Evolutionary conservation across 2,888 invertebrate species (phyloP), one percentile per base, ranked within the genome.

Genomic region (Leptinotarsa juncta): DNA sequence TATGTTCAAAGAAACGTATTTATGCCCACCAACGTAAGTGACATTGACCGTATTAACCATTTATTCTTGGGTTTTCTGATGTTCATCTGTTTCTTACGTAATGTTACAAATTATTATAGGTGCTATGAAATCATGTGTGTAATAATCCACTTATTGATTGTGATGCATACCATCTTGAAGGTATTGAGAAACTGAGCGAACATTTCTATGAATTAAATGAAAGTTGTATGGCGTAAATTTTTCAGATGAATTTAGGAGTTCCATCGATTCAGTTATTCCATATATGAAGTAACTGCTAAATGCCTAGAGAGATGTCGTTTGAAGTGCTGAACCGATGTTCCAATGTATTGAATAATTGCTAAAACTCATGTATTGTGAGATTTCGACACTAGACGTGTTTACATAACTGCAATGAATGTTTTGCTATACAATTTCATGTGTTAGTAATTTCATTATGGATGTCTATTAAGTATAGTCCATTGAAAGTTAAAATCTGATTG

Each of bases 11-110:
- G 16, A 4, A 62, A 62, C 62, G 62, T 67, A 26, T 49, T 67
- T 50, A 67, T 67, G 48, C 49, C 51, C 67, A 49, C 67, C 48
- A 18, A 32, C 23, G 23, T 32, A 50, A 26, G 18, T 67, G 53
- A 67, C 67, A 67, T 67, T 67, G 67, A 67, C 67, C 67, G 67
- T 49, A 67, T 67, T 67, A 20, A 16, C 67, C 32, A 67, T 67
- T 51, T 26, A 50, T 18, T 67, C 26, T 67, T 18, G 53, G 67
- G 32, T 51, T 67, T 67, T 67, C 51, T 42, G 62, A 23, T 26
- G 32, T 55, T 67, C 67, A 32, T 51, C 67, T 67, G 53, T 67
- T 15, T n/a, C 26, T 62, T 62, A 62, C 42, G 62, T n/a, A 62
- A 62, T 62, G 62, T 32, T 42, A 32, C n/a, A 62, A 62, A 32